Evolutionary conservation across 2,888 invertebrate genomes (phyloP).

Genomic region (Cryptocephalus primarius): DNA sequence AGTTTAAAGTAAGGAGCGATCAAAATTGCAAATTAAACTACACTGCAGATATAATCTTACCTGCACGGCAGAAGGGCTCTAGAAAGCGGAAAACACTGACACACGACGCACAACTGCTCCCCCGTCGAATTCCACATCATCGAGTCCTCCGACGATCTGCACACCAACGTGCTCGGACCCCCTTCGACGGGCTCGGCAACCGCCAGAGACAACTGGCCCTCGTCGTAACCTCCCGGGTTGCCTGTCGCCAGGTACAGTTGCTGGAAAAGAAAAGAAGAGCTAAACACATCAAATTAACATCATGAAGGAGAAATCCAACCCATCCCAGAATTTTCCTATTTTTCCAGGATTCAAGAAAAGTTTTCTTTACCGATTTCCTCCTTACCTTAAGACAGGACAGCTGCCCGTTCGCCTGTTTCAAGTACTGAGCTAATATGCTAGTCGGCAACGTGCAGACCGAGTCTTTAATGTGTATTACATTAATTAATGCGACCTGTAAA

Average conservation of each 20-base stretch:
- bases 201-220: slow-evolving; percentile 41
- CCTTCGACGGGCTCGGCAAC: slow-evolving; percentile 44
- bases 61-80: slow-evolving; percentile 71
- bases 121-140: slow-evolving; percentile 45
- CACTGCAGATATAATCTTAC: slow-evolving; percentile 19
- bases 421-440: slow-evolving; percentile 72
- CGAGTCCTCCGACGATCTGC: slow-evolving; percentile 36
- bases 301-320: too few relatives aligned
- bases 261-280: slow-evolving; percentile 36
- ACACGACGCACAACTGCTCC: slow-evolving; percentile 68
- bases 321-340: too few relatives aligned
- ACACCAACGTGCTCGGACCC: slow-evolving; percentile 31
- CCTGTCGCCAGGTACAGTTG: slow-evolving; percentile 69
- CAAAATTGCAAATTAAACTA: too few relatives aligned
- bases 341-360: too few relatives aligned
- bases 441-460: slow-evolving; percentile 69
- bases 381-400: slow-evolving; percentile 72
- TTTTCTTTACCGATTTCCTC: slow-evolving; percentile 1
- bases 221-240: slow-evolving; percentile 46
- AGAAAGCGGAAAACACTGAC: slow-evolving; percentile 66
- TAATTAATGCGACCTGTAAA: slow-evolving; percentile 67
- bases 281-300: too few relatives aligned
- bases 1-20: too few relatives aligned
- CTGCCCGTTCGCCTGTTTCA: slow-evolving; percentile 75
- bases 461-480: slow-evolving; percentile 74